Percentiles rank a stretch among this genome's conserved stretches.
Evolutionary conservation across 2,113 vertebrate genomes (phyloP).

Genomic region (Misgurnus anguillicaudatus): DNA sequence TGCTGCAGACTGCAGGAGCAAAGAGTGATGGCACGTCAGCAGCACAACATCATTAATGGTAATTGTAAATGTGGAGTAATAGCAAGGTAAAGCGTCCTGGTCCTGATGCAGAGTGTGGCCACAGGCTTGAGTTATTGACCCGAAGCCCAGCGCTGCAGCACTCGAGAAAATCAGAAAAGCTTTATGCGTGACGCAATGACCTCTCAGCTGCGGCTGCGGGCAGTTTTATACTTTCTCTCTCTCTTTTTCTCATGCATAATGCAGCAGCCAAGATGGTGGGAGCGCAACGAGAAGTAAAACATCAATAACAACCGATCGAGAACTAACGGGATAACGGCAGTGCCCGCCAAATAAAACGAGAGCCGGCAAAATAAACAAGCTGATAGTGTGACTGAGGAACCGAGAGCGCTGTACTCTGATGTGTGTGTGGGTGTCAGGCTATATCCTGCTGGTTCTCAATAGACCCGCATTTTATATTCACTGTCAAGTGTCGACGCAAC

Average conservation of each 20-base stretch:
- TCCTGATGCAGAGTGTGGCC: slow-evolving; percentile 28
- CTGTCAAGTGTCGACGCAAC: too few relatives aligned
- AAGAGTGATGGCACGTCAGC: slow-evolving; percentile 50
- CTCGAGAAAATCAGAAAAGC: slow-evolving; percentile 25
- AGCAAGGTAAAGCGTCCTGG: slow-evolving; percentile 42
- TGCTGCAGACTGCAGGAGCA: slow-evolving; percentile 45
- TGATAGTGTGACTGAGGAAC: background rate
- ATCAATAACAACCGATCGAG: slow-evolving; percentile 41
- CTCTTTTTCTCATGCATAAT: slow-evolving; percentile 51
- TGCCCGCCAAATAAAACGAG: slow-evolving; percentile 5
- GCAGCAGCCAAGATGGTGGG: slow-evolving; percentile 28
- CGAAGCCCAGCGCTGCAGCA: slow-evolving; percentile 6
- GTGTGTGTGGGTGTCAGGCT: background rate
- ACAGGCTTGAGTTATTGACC: slow-evolving; percentile 52
- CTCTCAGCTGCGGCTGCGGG: slow-evolving; percentile 11
- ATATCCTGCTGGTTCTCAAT: too few relatives aligned
- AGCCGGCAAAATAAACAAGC: background rate
- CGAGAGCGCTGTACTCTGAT: background rate
- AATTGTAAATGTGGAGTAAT: slow-evolving; percentile 54
- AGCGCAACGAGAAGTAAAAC: slow-evolving; percentile 35
- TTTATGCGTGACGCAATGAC: slow-evolving; percentile 28
- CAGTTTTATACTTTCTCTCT: slow-evolving; percentile 38
- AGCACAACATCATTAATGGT: slow-evolving; percentile 50
- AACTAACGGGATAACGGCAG: slow-evolving; percentile 14
- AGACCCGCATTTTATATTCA: too few relatives aligned